Base-by-base conservation (phyloP, 2,797 vertebrate species). In the Molothrus aeneus region DNA sequence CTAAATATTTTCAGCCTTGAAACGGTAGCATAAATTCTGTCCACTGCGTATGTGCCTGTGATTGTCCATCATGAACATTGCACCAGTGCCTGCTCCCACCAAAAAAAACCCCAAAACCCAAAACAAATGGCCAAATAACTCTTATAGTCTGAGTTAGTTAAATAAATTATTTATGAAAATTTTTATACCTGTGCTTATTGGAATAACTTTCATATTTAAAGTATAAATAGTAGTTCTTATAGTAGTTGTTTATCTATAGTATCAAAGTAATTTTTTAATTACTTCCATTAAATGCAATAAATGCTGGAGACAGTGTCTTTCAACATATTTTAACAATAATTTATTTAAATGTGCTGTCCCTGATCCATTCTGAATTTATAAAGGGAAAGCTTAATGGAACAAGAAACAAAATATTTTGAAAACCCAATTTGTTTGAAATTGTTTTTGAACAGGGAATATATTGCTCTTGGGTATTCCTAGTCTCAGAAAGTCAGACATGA, bases 111-210 rank as follows among this genome's bases (percentile, higher is more conserved):
- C 8, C 24, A 25, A 45, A 28, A 20, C 19, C 26, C 24, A 17
- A 28, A 45, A 10, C 14, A 29, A 34, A 59, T 7, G 11, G 16
- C 4, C 5, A 31, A 22, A 16, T 19, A 56, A 8, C 7, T 13
- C 13, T 17, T 61, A 8, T 24, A 48, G 7, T 40, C 7, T 90
- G 50, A 80, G 93, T 28, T 51, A 57, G 53, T 48, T 34, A 36
- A 86, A 51, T 63, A 63, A 74, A 71, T 91, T 95, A 69, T 86
- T 61, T 90, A 86, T 74, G 32, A 92, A 95, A 95, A 36, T 69
- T 66, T 7, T 7, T 83, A 45, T n/a, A 18, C 3, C 4, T 4
- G 21, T 38, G 11, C 0, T 0, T 81, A 54, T 31, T 34, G 17
- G 32, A 82, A 87, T 24, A 91, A 69, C 18, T 63, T 66, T 48